Conservation (phyloP, 2,888 invertebrate genomes). For the Pseudoips prasinana region DNA sequence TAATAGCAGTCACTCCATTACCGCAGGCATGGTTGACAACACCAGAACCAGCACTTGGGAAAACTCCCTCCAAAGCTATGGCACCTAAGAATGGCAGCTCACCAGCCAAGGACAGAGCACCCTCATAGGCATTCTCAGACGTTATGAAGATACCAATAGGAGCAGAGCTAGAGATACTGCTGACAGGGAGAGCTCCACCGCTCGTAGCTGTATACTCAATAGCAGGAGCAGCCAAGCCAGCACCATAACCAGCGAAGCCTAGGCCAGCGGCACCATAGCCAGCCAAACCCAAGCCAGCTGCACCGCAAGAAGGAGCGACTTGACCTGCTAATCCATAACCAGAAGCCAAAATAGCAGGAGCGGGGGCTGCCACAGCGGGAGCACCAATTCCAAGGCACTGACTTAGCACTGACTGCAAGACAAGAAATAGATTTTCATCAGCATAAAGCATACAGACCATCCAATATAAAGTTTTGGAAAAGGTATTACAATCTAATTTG, state of each 20-base stretch:
- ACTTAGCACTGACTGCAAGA: background rate
- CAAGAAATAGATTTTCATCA: background rate
- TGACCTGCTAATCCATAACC: no score
- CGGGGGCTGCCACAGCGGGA: background rate
- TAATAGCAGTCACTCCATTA: conserved; percentile 31
- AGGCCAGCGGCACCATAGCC: background rate
- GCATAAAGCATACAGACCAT: no score
- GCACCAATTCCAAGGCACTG: no score
- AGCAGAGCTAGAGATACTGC: conserved; percentile 42
- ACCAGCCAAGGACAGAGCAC: conserved; percentile 42
- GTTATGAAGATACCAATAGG: conserved; percentile 46
- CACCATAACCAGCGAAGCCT: background rate
- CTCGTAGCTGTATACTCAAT: conserved; percentile 37
- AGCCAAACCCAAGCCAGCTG: conserved; percentile 1
- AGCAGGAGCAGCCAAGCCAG: conserved; percentile 18
- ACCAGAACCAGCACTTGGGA: conserved; percentile 47
- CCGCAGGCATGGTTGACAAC: conserved; percentile 49
- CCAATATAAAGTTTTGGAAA: no score
- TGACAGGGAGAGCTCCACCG: conserved; percentile 44
- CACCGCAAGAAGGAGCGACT: no score
- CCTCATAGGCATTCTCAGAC: conserved; percentile 51
- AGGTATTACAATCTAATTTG: no score
- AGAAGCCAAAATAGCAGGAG: conserved; percentile 2
- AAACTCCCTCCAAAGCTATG: conserved; percentile 42
- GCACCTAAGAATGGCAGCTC: conserved; percentile 52